phyloP scores from a whole-genome alignment of 1,140 invertebrate species.

The Panulirus ornatus region DNA sequence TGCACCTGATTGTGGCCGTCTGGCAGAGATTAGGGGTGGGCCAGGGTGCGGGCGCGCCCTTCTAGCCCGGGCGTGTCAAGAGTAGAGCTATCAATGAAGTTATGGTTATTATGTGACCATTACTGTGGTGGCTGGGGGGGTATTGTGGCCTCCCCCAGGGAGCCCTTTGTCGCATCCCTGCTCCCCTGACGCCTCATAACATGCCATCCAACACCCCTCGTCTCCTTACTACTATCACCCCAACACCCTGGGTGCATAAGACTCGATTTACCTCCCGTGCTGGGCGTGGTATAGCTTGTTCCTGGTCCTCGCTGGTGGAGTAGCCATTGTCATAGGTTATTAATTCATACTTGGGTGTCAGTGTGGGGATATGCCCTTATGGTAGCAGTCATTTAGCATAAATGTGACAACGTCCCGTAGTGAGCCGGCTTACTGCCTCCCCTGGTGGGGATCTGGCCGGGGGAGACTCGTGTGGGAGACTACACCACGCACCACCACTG shows the following conservation, averaged over 20 bases:
- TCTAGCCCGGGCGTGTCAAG: background rate
- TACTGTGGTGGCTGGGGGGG: slow-evolving; percentile 40
- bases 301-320: slow-evolving; percentile 11
- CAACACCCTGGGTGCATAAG: background rate
- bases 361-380: slow-evolving; percentile 9
- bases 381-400: slow-evolving; percentile 45
- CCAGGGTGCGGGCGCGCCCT: background rate
- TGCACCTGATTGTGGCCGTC: background rate
- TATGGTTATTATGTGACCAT: slow-evolving; percentile 60
- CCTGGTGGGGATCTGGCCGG: too few species aligned
- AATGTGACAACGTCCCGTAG: background rate
- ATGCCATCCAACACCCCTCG: background rate
- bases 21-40: background rate
- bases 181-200: background rate
- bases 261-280: background rate
- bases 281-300: background rate
- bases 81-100: slow-evolving; percentile 36
- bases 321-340: slow-evolving; percentile 55
- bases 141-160: slow-evolving; percentile 43
- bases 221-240: background rate
- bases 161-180: slow-evolving; percentile 34
- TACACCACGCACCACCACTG: too few species aligned
- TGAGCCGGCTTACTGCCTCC: too few species aligned
- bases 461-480: too few species aligned
- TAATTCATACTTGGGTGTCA: slow-evolving; percentile 53